Conservation (phyloP, 2,113 vertebrate genomes). For the Melozone crissalis region DNA sequence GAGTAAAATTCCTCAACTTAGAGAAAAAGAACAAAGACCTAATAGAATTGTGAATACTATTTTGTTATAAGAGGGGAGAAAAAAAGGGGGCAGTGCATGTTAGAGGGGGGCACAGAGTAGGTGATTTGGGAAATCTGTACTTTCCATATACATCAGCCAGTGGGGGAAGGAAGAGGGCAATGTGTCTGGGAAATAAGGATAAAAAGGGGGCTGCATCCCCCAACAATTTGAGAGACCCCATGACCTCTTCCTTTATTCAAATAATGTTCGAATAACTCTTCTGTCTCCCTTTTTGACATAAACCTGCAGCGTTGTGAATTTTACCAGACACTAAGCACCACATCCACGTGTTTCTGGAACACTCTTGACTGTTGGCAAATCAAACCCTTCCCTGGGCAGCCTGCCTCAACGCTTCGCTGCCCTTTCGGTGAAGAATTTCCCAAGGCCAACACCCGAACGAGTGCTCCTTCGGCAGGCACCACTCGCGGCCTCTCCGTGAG, state of each 20-base stretch:
- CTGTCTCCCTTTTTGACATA: neutral
- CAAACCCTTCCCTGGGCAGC: neutral
- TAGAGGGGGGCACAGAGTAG: neutral
- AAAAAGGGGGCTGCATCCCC: neutral
- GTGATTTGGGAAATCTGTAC: neutral
- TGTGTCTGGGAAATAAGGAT: neutral
- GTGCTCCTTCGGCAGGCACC: accelerated
- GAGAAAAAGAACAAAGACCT: neutral
- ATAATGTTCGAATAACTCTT: neutral
- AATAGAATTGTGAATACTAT: neutral
- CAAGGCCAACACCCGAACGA: accelerated
- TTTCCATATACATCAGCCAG: neutral
- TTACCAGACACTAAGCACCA: no score
- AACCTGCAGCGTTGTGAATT: accelerated
- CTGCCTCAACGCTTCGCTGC: no score
- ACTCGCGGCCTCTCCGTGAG: accelerated
- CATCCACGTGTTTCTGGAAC: no score
- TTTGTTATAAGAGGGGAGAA: neutral
- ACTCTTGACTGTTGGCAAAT: neutral
- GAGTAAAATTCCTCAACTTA: neutral
- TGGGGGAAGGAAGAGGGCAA: neutral
- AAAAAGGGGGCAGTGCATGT: accelerated
- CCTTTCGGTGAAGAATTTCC: neutral
- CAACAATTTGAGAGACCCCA: neutral
- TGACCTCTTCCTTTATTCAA: accelerated